Conservation (phyloP, 2,888 invertebrate genomes). For the Caenorhabditis macrosperma region DNA sequence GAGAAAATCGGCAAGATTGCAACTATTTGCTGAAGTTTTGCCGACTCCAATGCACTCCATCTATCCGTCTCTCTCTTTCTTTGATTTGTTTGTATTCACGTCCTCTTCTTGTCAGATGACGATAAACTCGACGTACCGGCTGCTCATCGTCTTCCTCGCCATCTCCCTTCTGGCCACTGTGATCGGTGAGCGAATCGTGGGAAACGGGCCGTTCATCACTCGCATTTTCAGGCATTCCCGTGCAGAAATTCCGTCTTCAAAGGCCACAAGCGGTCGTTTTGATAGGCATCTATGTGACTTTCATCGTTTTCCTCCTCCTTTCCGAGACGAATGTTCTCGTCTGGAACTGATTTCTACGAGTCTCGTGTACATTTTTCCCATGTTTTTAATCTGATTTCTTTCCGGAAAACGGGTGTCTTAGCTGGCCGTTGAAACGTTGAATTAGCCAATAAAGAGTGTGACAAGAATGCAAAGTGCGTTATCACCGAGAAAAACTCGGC, state of each 20-base stretch:
- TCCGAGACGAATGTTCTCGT: slow-evolving; percentile 80
- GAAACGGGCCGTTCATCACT: background rate
- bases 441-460: background rate
- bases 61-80: background rate
- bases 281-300: slow-evolving; percentile 82
- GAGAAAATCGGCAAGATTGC: too few relatives aligned
- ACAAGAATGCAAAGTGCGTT: background rate
- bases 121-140: slow-evolving; percentile 56
- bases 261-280: slow-evolving; percentile 74
- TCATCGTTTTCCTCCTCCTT: slow-evolving; percentile 83
- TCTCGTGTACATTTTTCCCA: background rate
- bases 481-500: slow-evolving; percentile 9
- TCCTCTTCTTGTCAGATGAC: too few relatives aligned
- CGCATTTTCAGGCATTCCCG: slow-evolving; percentile 40
- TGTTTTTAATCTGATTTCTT: background rate
- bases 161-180: slow-evolving; percentile 36
- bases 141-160: slow-evolving; percentile 55
- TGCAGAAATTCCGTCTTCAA: slow-evolving; percentile 51
- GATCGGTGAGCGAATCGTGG: slow-evolving; percentile 9
- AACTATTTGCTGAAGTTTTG: too few relatives aligned
- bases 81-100: too few relatives aligned
- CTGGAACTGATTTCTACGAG: slow-evolving; percentile 42
- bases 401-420: background rate
- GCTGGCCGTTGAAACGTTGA: background rate
- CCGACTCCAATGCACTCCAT: too few relatives aligned